Conservation (phyloP, 1,140 invertebrate species). For the Aradophagus sp. region DNA sequence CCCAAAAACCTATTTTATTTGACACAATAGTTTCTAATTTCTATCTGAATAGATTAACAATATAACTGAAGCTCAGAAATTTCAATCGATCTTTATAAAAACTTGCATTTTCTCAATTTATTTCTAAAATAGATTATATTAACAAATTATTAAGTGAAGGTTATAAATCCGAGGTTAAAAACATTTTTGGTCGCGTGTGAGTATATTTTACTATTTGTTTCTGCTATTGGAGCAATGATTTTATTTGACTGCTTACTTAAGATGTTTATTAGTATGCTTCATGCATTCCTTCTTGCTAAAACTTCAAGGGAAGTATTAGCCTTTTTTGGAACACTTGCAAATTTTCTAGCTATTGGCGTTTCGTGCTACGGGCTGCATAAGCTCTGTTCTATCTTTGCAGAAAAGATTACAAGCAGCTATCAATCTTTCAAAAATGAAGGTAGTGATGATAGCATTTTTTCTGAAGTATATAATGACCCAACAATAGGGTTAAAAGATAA, state of each 20-base stretch:
- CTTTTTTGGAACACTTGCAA: too few species aligned
- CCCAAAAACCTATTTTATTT: slow-evolving; percentile 31
- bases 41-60: slow-evolving; percentile 25
- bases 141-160: slow-evolving; percentile 1
- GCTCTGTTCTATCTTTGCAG: too few species aligned
- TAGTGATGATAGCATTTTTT: neutral
- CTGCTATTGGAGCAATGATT: too few species aligned
- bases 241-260: too few species aligned
- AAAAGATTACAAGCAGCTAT: too few species aligned
- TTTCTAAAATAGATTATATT: slow-evolving; percentile 15
- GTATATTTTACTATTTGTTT: too few species aligned
- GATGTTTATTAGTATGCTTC: too few species aligned
- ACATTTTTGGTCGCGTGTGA: slow-evolving; percentile 1
- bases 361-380: too few species aligned
- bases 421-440: neutral
- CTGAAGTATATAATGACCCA: neutral
- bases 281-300: too few species aligned
- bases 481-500: neutral
- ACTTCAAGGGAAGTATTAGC: too few species aligned
- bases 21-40: slow-evolving; percentile 14
- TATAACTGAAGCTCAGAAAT: slow-evolving; percentile 20
- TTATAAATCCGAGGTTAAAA: slow-evolving; percentile 1
- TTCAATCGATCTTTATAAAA: slow-evolving; percentile 26
- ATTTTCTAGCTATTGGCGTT: too few species aligned
- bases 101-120: slow-evolving; percentile 27